phyloP scores from a whole-genome alignment of 2,888 invertebrate species.

The Drosophila antonietae region DNA sequence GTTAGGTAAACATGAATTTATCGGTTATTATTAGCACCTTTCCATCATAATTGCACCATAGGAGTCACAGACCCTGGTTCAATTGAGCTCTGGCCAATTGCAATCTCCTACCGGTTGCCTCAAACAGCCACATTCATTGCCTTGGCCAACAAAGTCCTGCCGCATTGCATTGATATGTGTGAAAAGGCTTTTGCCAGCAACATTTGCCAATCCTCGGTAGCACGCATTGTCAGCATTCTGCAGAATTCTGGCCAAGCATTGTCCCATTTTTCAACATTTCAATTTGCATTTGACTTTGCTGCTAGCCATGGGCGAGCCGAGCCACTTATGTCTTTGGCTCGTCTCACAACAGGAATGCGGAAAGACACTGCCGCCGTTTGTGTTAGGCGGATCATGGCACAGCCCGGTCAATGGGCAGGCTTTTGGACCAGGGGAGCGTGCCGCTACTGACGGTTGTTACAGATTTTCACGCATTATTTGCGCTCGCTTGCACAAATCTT shows the following conservation, averaged over 20 bases:
- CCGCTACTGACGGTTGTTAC: slow-evolving; percentile 57
- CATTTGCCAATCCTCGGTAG: slow-evolving; percentile 41
- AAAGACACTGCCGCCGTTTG: slow-evolving; percentile 8
- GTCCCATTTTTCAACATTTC: slow-evolving; percentile 65
- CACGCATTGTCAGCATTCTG: slow-evolving; percentile 55
- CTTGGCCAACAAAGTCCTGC: slow-evolving; percentile 22
- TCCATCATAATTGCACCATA: slow-evolving; percentile 83
- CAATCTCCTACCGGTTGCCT: slow-evolving; percentile 58
- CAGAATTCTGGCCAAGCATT: slow-evolving; percentile 45
- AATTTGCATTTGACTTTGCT: slow-evolving; percentile 84
- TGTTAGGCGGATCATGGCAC: slow-evolving; percentile 53
- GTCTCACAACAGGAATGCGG: slow-evolving; percentile 47
- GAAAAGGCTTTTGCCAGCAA: slow-evolving; percentile 77
- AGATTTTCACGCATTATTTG: slow-evolving; percentile 56
- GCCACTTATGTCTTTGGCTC: slow-evolving; percentile 73
- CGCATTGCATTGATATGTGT: slow-evolving; percentile 69
- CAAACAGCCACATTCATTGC: slow-evolving; percentile 35
- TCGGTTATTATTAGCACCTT: slow-evolving; percentile 83
- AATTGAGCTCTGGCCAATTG: slow-evolving; percentile 45
- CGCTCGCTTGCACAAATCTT: slow-evolving; percentile 63
- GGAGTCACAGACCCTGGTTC: slow-evolving; percentile 66
- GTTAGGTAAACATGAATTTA: slow-evolving; percentile 83
- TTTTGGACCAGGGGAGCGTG: slow-evolving; percentile 49
- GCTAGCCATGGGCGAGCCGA: slow-evolving; percentile 54
- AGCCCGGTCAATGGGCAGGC: slow-evolving; percentile 38